A percentile compares a stretch with the other conserved stretches of the same genome.
phyloP scores from a whole-genome alignment of 2,113 vertebrate genomes.

The Lathamus discolor region DNA sequence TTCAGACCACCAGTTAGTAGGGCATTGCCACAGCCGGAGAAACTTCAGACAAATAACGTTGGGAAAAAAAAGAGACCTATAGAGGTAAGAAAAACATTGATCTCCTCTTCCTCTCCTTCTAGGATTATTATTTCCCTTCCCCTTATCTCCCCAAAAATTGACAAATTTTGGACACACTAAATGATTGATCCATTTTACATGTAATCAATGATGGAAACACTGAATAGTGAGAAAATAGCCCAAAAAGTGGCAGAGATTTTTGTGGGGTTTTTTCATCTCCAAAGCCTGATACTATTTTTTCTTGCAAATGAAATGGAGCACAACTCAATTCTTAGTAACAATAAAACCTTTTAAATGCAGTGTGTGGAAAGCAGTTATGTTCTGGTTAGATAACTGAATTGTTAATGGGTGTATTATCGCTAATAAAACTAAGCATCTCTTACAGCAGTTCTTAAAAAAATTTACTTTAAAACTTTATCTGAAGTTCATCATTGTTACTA shows the following conservation, averaged over 20 bases:
- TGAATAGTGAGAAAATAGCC: background rate
- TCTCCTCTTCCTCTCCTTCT: background rate
- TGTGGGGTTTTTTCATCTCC: background rate
- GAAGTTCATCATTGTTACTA: background rate
- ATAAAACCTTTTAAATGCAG: background rate
- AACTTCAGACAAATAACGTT: slow-evolving; percentile 96
- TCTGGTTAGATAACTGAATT: background rate
- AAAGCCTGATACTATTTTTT: background rate
- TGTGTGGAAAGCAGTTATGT: background rate
- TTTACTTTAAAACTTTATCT: background rate
- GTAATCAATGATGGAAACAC: background rate
- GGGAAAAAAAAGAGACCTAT: slow-evolving; percentile 98
- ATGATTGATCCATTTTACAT: background rate
- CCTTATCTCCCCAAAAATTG: background rate
- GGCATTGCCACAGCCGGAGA: slow-evolving; percentile 95
- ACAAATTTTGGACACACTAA: background rate
- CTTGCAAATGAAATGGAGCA: background rate
- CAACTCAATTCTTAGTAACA: background rate
- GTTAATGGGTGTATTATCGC: background rate
- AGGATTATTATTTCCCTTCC: background rate
- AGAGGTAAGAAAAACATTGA: slow-evolving; percentile 80
- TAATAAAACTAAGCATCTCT: background rate
- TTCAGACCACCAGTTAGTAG: slow-evolving; percentile 97
- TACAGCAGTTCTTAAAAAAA: background rate
- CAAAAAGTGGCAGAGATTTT: background rate